Base-by-base conservation (phyloP, 2,797 vertebrate genomes). In the Anomalospiza imberbis region DNA sequence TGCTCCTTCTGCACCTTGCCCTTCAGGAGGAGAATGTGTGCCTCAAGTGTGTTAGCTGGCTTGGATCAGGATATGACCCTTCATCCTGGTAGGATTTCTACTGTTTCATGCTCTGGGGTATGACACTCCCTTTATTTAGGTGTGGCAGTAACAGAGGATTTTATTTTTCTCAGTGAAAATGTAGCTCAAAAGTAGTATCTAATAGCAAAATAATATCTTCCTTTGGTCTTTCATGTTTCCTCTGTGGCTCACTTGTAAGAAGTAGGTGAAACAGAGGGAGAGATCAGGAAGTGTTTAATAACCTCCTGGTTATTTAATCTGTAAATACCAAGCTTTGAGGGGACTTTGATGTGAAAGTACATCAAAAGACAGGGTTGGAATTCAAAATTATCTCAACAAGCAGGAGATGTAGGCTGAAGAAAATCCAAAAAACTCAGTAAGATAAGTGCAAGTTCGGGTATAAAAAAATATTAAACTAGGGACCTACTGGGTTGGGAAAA, bases 311-410 rank as follows among this genome's bases (percentile, higher is more conserved):
- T 91, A 88, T 94, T 94, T 94, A 91, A 88, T 95, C 94, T 94
- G 92, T 94, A 95, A 95, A 95, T 91, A 94, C 75, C 85, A 94
- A 86, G 79, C 55, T 96, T 88, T 81, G 51, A 81, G 76, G 45
- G 47, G 85, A 90, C 95, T 95, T 96, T 96, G 93, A 96, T 95
- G 91, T 90, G 58, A 62, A 81, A 93, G 54, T 63, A 88, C 89
- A 94, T 96, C 93, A 93, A 95, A 96, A 90, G 88, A 91, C 79
- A 63, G 58, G 62, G 62, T 48, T 84, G 79, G 93, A 90, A 91
- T 91, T 91, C 82, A 88, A 88, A 94, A 94, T 91, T 84, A 84
- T 91, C 91, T 90, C 44, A 11, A 88, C 20, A 90, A 94, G 86
- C 89, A 90, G 70, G 76, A 90, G 79, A 78, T 16, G 19, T 18